Percentiles rank a stretch among this genome's conserved stretches.
phyloP scores from a whole-genome alignment of 2,113 vertebrate genomes.

The Apistogramma diplotaenia region DNA sequence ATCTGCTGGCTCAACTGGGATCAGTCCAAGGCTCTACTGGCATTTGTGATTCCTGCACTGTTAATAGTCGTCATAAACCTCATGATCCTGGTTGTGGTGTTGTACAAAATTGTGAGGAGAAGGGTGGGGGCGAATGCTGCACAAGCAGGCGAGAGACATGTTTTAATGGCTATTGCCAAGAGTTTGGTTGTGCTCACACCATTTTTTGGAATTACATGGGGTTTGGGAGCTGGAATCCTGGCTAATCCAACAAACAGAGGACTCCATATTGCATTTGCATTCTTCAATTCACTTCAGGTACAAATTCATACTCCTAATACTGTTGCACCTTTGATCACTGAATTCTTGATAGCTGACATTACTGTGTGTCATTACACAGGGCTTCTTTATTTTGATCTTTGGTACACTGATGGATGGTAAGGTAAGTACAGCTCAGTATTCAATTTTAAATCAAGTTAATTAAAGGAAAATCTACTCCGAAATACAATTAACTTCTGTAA shows the following conservation, averaged over 20 bases:
- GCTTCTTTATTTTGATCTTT: conserved; percentile 82
- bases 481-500: too few relatives aligned
- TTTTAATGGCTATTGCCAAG: conserved; percentile 75
- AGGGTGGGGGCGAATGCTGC: neutral
- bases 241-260: neutral
- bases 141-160: conserved; percentile 60
- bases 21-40: conserved; percentile 78
- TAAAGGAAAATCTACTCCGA: too few relatives aligned
- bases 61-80: conserved; percentile 60
- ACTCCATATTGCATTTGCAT: conserved; percentile 76
- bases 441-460: neutral
- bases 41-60: conserved; percentile 81
- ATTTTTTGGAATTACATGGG: conserved; percentile 85
- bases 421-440: conserved; percentile 48
- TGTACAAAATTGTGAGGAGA: conserved; percentile 78
- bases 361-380: conserved; percentile 55
- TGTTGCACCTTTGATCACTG: neutral
- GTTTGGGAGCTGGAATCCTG: conserved; percentile 63
- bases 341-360: too few relatives aligned
- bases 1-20: conserved; percentile 86
- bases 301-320: neutral
- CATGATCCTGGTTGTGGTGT: conserved; percentile 76
- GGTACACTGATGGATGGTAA: conserved; percentile 79
- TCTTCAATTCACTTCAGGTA: conserved; percentile 89
- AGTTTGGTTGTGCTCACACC: conserved; percentile 83